Percentiles rank a stretch among this genome's conserved stretches.
Evolutionary conservation across 2,797 vertebrate species (phyloP).

Genomic region (Momotus momota): DNA sequence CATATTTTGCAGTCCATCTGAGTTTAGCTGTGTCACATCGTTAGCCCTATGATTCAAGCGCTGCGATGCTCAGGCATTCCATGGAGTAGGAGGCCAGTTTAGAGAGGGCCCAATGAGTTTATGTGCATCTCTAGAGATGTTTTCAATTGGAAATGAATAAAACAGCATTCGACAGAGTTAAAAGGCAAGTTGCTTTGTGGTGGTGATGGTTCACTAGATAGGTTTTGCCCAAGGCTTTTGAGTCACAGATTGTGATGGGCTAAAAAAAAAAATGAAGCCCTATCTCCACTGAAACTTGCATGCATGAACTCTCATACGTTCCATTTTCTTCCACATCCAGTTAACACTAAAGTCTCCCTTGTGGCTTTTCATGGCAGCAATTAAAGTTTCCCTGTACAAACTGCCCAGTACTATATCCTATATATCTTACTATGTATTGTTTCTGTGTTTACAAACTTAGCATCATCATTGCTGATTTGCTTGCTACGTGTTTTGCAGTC

Average conservation of each 20-base stretch:
- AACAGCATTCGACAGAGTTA: conserved; percentile 43
- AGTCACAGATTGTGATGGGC: conserved; percentile 18
- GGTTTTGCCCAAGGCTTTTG: conserved; percentile 40
- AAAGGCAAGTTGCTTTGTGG: conserved; percentile 30
- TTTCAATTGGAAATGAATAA: conserved; percentile 52
- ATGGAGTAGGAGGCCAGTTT: neutral
- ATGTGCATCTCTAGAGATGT: conserved; percentile 22
- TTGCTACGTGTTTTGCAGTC: neutral
- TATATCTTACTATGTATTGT: neutral
- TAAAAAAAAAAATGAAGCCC: neutral
- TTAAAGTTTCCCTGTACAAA: neutral
- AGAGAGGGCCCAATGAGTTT: conserved; percentile 6
- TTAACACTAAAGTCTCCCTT: conserved; percentile 36
- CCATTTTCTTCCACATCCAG: conserved; percentile 19
- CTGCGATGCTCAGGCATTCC: neutral
- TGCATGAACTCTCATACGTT: conserved; percentile 5
- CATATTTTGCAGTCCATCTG: neutral
- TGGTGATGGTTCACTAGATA: conserved; percentile 19
- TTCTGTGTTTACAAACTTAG: neutral
- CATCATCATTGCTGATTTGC: neutral
- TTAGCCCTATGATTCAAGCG: neutral
- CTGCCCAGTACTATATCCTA: neutral
- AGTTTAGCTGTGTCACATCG: conserved; percentile 11
- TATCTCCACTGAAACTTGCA: neutral
- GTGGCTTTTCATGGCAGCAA: neutral